These are phyloP conservation scores for Conus betulinus DNA, from an alignment of 1,140 invertebrate genomes.

Conservation along the genomic window DNA sequence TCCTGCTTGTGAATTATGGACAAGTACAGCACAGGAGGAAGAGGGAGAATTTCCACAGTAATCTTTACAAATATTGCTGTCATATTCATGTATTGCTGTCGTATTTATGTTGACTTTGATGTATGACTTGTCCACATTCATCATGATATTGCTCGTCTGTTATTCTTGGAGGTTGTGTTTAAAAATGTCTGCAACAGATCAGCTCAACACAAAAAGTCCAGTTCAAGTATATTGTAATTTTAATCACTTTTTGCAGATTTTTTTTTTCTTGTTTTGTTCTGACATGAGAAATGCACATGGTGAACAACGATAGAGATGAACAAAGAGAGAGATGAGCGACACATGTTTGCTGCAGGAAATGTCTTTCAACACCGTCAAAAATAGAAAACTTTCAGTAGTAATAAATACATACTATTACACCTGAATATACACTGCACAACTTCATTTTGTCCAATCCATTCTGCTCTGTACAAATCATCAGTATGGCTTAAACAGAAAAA, in stretches of 20 bases:
- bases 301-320: slow-evolving; percentile 11
- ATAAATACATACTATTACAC: slow-evolving; percentile 39
- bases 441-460: neutral
- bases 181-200: too few species aligned
- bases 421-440: slow-evolving; percentile 32
- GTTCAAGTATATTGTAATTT: slow-evolving; percentile 12
- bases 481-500: neutral
- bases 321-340: slow-evolving; percentile 27
- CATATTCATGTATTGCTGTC: too few species aligned
- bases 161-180: too few species aligned
- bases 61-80: too few species aligned
- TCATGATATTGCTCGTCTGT: too few species aligned
- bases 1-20: too few species aligned
- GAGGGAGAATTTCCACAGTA: too few species aligned
- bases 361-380: slow-evolving; percentile 24
- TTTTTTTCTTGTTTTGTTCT: slow-evolving; percentile 28
- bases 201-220: neutral
- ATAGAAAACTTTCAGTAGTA: slow-evolving; percentile 35
- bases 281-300: slow-evolving; percentile 30
- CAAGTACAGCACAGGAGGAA: too few species aligned
- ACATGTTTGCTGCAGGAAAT: slow-evolving; percentile 12
- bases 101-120: too few species aligned
- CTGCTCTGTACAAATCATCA: neutral
- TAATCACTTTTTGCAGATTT: slow-evolving; percentile 25
- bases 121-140: too few species aligned